Evolutionary conservation across 2,797 vertebrate genomes (phyloP), one percentile per base, ranked within the genome.

Genomic region (Pelodytes ibericus): DNA sequence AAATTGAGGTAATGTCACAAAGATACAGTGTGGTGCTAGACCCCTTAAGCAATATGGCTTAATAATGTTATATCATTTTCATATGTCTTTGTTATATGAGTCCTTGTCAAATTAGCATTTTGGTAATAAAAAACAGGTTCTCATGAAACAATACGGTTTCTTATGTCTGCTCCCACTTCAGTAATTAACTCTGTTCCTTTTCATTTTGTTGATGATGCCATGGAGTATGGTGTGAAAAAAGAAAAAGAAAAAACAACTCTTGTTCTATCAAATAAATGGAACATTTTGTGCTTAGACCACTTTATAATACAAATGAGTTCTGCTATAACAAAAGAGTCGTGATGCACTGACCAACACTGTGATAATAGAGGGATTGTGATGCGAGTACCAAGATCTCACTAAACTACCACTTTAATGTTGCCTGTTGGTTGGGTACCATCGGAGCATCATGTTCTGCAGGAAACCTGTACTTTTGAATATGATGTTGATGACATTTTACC

Each of bases 81-180:
- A 53, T 56, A 71, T 18, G 26, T 30, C 65, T 71, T 80, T 78
- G 56, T 74, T 61, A 75, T 65, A 71, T 71, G 64, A 72, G 68
- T 13, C 67, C 47, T 47, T 80, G 24, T 59, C 44, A 16, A 51
- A 51, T 75, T 49, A 77, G 36, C 78, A 58, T 0, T 75, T 25
- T 39, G 15, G 6, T 74, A 79, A 63, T 64, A 63, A 70, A 73
- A 83, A 81, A 71, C 29, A n/a, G 3, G 44, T 65, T 39, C 51
- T 11, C 72, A 41, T 27, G 24, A 9, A 56, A 10, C 63, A 27
- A 66, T 77, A 66, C 51, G 11, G 22, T 4, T 33, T 77, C 79
- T 11, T 11, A 18, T 56, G 33, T 0, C 1, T 47, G 2, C 49
- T 25, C 22, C 53, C 65, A 36, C 60, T 25, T 22, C 24, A 22